Base-by-base conservation (phyloP, 2,888 invertebrate genomes). In the Pterostichus madidus region DNA sequence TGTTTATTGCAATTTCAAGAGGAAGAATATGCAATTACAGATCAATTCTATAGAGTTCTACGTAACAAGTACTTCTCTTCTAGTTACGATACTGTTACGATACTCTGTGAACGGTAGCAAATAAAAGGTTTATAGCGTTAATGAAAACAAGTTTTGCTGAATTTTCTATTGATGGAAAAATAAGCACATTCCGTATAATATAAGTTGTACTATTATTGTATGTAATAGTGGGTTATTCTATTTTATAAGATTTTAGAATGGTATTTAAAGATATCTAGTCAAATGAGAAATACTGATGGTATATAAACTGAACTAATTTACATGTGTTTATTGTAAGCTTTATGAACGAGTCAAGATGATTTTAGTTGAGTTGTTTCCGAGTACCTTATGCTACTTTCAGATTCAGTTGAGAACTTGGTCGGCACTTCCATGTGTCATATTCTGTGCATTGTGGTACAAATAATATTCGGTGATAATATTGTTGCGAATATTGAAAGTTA, bases 401-500 rank as follows among this genome's bases (percentile, higher is more conserved):
- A 35, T 64, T 64, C 6, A 32, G 39, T 64, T 71, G 15, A 56
- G 13, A 56, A 39, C 39, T 71, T 71, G 24, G 44, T 71, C 11
- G 68, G 5, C 68, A 71, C 68, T 64, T 49, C n/a, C 13, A 39
- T 71, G 68, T 64, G 31, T 13, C 68, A 71, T 76, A 76, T 77
- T 77, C 56, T 56, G 53, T 77, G 71, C 73, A 44, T 35, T 39
- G 52, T 35, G 52, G 71, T 80, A 71, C 71, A 71, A 71, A 64
- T 80, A 75, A 46, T 46, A 75, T 61, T 56, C 44, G 59, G 61
- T 81, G 76, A 75, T 59, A 82, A 24, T 80, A 24, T 80, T 52
- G 75, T 80, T 80, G 64, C 79, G 73, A 80, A 24, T 71, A 49
- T 81, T 71, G 46, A 44, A 44, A 75, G 81, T 83, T 83, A 76